A percentile compares a stretch with the other conserved stretches of the same genome.
Conservation (phyloP, 2,888 invertebrate species). For the Phrixothrix hirtus region DNA sequence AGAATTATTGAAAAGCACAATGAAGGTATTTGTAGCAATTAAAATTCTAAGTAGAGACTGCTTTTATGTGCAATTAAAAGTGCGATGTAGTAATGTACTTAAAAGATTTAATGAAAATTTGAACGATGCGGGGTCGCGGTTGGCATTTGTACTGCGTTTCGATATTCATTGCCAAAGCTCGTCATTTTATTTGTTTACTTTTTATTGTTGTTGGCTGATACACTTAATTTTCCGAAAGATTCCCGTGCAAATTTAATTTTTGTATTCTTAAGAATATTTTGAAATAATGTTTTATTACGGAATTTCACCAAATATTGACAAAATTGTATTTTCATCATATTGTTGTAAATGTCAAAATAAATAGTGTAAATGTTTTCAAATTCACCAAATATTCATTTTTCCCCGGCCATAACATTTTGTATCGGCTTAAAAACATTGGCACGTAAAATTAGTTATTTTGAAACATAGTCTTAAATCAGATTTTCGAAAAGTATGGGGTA, state of each 20-base stretch:
- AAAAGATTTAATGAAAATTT: constrained; percentile 12
- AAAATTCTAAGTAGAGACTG: neutral
- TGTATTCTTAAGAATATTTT: no score
- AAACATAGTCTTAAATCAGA: no score
- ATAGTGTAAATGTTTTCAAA: neutral
- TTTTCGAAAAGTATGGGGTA: no score
- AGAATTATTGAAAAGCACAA: neutral
- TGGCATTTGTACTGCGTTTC: constrained; percentile 9
- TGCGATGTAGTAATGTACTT: constrained; percentile 4
- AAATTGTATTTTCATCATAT: neutral
- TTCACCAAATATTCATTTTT: neutral
- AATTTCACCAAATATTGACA: no score
- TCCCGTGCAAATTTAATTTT: no score
- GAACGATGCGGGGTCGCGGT: constrained; percentile 13
- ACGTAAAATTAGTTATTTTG: no score
- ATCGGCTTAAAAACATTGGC: no score
- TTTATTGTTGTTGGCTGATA: constrained; percentile 10
- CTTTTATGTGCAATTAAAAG: neutral
- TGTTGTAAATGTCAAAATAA: neutral
- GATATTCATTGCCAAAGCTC: constrained; percentile 2
- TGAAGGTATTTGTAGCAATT: neutral
- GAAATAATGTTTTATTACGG: no score
- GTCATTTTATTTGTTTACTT: constrained; percentile 10
- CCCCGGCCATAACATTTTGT: no score
- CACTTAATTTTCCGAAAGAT: neutral